Percentiles rank a stretch among this genome's conserved stretches.
These are phyloP conservation scores for Squalus acanthias DNA, from an alignment of 2,797 vertebrate genomes.

Conservation along the genomic window DNA sequence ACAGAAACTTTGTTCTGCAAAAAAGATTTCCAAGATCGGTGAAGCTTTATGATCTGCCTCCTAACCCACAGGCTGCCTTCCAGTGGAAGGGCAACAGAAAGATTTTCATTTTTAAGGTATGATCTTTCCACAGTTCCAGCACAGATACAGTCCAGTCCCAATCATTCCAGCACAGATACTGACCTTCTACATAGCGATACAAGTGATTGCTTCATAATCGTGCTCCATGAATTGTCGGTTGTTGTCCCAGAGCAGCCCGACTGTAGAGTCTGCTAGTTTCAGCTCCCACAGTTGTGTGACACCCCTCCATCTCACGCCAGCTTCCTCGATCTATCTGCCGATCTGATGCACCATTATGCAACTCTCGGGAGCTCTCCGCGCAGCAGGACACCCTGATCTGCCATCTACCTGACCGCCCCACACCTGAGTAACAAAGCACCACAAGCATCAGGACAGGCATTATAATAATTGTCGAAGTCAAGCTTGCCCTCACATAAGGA, in stretches of 20 bases:
- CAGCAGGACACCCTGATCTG: background rate
- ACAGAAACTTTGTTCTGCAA: constrained; percentile 64
- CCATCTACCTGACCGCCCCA: background rate
- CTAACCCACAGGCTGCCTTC: constrained; percentile 70
- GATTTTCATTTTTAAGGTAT: constrained; percentile 81
- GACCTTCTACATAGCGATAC: background rate
- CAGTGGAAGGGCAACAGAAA: constrained; percentile 76
- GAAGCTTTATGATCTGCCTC: constrained; percentile 56
- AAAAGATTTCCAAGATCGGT: constrained; percentile 71
- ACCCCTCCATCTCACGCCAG: background rate
- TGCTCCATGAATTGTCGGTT: background rate
- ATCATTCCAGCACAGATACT: too few relatives aligned
- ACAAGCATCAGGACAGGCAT: background rate
- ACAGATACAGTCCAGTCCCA: too few relatives aligned
- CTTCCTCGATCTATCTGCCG: background rate
- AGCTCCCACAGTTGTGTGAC: background rate
- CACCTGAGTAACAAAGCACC: background rate
- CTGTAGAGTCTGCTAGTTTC: background rate
- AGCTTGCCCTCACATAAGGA: background rate
- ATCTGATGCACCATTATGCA: background rate
- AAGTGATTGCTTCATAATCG: background rate
- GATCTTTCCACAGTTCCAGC: background rate
- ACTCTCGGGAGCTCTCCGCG: background rate
- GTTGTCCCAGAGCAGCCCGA: background rate
- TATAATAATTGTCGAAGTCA: background rate